A percentile compares a stretch with the other conserved stretches of the same genome.
These are phyloP conservation scores for Otus sunia DNA, from an alignment of 2,113 vertebrate genomes.

Conservation along the genomic window DNA sequence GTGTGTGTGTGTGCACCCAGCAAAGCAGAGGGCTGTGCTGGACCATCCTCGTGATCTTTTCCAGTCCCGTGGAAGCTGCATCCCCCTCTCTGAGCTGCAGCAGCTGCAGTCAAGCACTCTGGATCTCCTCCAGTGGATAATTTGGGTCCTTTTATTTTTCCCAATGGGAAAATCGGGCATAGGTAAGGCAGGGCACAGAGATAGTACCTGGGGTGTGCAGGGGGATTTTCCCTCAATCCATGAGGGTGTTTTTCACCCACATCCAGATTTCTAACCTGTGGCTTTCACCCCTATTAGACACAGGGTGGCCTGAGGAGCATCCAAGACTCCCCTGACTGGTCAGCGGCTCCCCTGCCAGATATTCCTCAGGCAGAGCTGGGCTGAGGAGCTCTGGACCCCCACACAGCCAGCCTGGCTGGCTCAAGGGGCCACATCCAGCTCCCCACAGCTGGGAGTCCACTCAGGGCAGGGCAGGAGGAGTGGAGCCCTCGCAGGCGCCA, in stretches of 20 bases:
- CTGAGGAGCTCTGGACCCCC: neutral
- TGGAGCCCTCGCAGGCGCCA: accelerated
- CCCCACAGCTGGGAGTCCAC: accelerated
- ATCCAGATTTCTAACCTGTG: neutral
- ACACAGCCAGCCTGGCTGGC: neutral
- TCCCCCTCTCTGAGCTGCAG: neutral
- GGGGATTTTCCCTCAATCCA: neutral
- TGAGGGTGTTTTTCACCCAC: neutral
- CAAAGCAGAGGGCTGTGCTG: neutral
- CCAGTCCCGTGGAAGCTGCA: neutral
- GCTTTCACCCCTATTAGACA: accelerated
- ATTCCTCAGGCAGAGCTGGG: neutral
- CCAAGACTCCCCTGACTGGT: neutral
- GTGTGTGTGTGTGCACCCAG: neutral
- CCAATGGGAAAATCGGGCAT: neutral
- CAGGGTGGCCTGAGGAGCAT: accelerated
- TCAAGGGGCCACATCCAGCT: neutral
- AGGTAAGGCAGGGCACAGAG: neutral
- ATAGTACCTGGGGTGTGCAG: neutral
- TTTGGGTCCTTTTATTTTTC: neutral
- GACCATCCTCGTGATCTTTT: neutral
- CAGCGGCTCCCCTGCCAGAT: neutral
- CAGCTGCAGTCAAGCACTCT: neutral
- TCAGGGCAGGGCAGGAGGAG: neutral
- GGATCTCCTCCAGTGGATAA: neutral